These are phyloP conservation scores for Phrynocephalus versicolor DNA, from an alignment of 2,113 vertebrate genomes.

Conservation along the genomic window DNA sequence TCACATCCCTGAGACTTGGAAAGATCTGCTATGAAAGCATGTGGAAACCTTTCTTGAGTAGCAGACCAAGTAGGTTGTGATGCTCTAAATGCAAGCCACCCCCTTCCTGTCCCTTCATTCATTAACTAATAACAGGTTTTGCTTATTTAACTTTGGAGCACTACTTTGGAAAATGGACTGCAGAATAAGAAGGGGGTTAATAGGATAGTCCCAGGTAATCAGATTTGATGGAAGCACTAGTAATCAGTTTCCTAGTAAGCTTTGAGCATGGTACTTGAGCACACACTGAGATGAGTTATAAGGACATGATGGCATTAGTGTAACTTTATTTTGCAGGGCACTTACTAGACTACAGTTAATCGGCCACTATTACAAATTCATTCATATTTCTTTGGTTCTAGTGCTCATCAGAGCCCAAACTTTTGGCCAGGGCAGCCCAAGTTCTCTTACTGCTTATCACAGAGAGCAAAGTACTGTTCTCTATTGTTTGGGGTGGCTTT, in stretches of 20 bases:
- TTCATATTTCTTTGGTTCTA: not conserved
- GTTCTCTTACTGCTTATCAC: too few relatives aligned
- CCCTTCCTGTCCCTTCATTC: not conserved
- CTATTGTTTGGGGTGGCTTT: too few relatives aligned
- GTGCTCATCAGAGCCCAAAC: not conserved
- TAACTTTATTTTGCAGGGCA: not conserved
- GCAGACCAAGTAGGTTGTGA: conserved; percentile 6
- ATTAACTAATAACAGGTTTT: conserved; percentile 37
- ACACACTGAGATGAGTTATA: not conserved
- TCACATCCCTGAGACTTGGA: conserved; percentile 23
- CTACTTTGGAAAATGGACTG: conserved; percentile 45
- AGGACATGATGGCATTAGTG: not conserved
- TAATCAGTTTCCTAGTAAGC: conserved; percentile 45
- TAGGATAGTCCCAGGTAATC: conserved; percentile 28
- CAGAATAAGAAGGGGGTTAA: conserved; percentile 46
- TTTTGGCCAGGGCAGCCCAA: too few relatives aligned
- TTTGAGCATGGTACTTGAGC: conserved; percentile 23
- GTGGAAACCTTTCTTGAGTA: conserved; percentile 39
- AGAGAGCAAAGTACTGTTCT: too few relatives aligned
- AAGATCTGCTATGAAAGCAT: conserved; percentile 24
- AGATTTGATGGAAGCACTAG: conserved; percentile 29
- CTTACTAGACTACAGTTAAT: not conserved
- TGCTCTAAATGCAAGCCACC: conserved; percentile 38
- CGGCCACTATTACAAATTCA: not conserved
- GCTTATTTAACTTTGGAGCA: conserved; percentile 44